Percentiles rank a stretch among this genome's conserved stretches.
Evolutionary conservation across 2,113 vertebrate species (phyloP).

Genomic region (Podocnemis expansa): DNA sequence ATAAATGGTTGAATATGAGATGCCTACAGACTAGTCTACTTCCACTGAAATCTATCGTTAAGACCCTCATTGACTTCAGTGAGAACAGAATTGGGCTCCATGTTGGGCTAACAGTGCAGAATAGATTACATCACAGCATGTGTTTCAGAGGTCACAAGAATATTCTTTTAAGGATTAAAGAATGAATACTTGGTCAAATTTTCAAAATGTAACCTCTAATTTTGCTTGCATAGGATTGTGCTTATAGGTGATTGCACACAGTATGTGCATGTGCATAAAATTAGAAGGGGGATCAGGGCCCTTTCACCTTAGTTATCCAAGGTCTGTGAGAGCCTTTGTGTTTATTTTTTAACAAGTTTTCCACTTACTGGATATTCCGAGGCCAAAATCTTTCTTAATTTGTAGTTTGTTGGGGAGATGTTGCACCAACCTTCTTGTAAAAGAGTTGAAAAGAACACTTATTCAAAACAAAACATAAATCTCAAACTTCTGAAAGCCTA

Average conservation of each 20-base stretch:
- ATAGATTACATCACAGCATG: neutral
- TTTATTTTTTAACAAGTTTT: constrained; percentile 16
- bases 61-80: neutral
- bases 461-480: neutral
- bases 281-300: neutral
- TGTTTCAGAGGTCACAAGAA: constrained; percentile 7
- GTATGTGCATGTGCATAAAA: neutral
- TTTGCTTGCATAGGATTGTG: neutral
- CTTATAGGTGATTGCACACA: neutral
- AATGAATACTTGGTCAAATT: constrained; percentile 23
- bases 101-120: neutral
- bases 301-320: neutral
- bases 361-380: neutral
- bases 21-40: neutral
- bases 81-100: neutral
- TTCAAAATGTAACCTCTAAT: neutral
- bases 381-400: neutral
- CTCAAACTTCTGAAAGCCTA: neutral
- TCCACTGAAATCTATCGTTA: fast-evolving
- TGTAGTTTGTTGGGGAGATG: constrained; percentile 26
- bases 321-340: neutral
- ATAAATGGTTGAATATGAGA: neutral
- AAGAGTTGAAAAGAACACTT: fast-evolving
- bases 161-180: constrained; percentile 2
- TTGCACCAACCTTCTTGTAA: neutral